Conservation (phyloP, 1,140 invertebrate species). For the Ganaspis sp. region DNA sequence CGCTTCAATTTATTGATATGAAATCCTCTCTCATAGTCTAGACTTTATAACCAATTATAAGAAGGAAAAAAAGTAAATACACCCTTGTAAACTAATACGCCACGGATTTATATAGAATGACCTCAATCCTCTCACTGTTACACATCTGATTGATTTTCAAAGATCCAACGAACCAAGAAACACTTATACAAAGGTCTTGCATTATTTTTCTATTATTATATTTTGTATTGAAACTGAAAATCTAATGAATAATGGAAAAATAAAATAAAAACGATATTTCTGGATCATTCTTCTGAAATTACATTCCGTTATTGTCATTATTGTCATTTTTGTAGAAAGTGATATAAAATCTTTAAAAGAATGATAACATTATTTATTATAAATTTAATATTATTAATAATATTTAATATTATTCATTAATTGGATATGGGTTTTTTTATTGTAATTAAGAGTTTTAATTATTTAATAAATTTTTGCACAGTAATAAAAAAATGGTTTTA, state of each 20-base stretch:
- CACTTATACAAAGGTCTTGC: neutral
- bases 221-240: neutral
- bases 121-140: neutral
- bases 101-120: neutral
- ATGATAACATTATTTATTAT: too few species aligned
- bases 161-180: neutral
- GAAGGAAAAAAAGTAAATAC: neutral
- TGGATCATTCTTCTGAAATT: too few species aligned
- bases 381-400: too few species aligned
- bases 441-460: too few species aligned
- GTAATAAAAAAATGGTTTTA: too few species aligned
- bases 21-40: neutral
- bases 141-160: neutral
- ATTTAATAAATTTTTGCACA: too few species aligned
- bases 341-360: too few species aligned
- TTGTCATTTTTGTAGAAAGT: too few species aligned
- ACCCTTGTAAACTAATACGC: neutral
- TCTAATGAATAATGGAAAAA: neutral
- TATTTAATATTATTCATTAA: too few species aligned
- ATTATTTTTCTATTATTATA: neutral
- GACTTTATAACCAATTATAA: neutral
- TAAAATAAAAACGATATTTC: neutral
- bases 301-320: too few species aligned
- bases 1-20: neutral
- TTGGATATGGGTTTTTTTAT: too few species aligned